These are phyloP conservation scores for Perca schrenkii DNA, from an alignment of 2,113 vertebrate species.

Conservation along the genomic window DNA sequence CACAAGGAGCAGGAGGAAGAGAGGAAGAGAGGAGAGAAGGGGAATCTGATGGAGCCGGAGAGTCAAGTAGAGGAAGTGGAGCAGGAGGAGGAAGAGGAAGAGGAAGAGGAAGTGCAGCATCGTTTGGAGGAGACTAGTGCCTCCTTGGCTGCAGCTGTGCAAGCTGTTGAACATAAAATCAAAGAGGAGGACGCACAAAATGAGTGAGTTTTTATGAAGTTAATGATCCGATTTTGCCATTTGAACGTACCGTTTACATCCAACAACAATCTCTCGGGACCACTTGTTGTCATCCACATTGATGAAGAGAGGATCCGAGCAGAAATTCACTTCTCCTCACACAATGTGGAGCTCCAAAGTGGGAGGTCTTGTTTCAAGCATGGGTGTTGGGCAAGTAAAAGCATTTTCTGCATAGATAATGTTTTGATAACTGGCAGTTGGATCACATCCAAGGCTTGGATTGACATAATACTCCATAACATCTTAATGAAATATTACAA, in stretches of 20 bases:
- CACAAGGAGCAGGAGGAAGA: slow-evolving; percentile 53
- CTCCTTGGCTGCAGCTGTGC: slow-evolving; percentile 92
- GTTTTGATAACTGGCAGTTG: not conserved
- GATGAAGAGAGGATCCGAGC: not conserved
- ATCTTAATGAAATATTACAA: not conserved
- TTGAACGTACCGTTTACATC: not conserved
- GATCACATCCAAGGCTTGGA: not conserved
- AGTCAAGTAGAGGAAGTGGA: slow-evolving; percentile 39
- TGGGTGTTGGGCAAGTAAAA: not conserved
- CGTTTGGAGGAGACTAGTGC: slow-evolving; percentile 94
- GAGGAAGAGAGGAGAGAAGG: slow-evolving; percentile 41
- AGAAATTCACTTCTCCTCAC: not conserved
- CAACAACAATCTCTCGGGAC: not conserved
- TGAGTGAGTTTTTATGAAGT: slow-evolving; percentile 81
- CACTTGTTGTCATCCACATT: not conserved
- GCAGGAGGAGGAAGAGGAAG: slow-evolving; percentile 27
- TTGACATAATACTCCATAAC: not conserved
- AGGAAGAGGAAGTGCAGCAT: slow-evolving; percentile 83
- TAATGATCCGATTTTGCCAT: not conserved
- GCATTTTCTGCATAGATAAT: not conserved
- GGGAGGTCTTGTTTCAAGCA: not conserved
- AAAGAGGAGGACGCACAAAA: slow-evolving; percentile 90
- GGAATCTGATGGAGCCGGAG: slow-evolving; percentile 43
- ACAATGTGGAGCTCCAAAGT: not conserved
- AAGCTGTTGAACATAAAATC: slow-evolving; percentile 94